A percentile compares a stretch with the other conserved stretches of the same genome.
These are phyloP conservation scores for Esox niger DNA, from an alignment of 2,113 vertebrate genomes.

Conservation along the genomic window DNA sequence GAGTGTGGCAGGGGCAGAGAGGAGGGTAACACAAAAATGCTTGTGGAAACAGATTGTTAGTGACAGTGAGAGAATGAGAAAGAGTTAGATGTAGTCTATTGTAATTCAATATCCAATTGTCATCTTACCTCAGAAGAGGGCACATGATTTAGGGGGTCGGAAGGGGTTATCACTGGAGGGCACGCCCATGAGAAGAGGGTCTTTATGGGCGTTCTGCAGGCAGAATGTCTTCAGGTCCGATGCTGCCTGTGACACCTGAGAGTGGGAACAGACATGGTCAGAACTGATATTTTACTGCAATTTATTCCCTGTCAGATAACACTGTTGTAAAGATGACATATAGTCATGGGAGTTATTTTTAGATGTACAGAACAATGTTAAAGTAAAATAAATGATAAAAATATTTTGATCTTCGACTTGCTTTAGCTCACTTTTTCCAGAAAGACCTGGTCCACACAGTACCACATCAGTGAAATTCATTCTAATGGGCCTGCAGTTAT, in stretches of 20 bases:
- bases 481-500: too few relatives aligned
- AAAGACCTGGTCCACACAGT: background rate
- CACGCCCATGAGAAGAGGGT: conserved; percentile 76
- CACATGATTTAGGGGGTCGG: conserved; percentile 76
- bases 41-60: background rate
- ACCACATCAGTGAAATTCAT: background rate
- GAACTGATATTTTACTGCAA: background rate
- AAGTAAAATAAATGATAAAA: background rate
- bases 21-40: background rate
- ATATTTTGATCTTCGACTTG: background rate
- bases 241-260: conserved; percentile 76
- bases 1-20: background rate
- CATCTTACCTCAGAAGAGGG: conserved; percentile 70
- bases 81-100: too few relatives aligned
- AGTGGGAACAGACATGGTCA: background rate
- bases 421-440: background rate
- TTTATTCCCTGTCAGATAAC: too few relatives aligned
- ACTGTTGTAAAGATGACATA: background rate
- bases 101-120: too few relatives aligned
- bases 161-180: conserved; percentile 79
- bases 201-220: conserved; percentile 74
- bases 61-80: too few relatives aligned
- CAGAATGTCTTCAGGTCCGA: conserved; percentile 76
- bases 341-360: too few relatives aligned
- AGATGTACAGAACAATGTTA: background rate